These are phyloP conservation scores for Brachyrhaphis roseni DNA, from an alignment of 2,797 vertebrate genomes.

Conservation along the genomic window DNA sequence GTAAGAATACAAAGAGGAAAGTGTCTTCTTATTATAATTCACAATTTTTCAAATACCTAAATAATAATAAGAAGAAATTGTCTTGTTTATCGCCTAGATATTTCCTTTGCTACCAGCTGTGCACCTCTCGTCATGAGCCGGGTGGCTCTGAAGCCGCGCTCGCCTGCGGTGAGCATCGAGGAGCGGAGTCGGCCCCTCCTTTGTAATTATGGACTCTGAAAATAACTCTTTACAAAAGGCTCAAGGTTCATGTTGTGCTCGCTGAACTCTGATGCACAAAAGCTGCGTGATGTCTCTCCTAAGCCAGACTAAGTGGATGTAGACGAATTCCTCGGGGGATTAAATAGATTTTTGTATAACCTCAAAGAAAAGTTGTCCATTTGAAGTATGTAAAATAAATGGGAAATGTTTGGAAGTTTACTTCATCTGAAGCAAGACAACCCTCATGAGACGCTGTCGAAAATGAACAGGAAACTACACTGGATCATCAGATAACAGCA, in stretches of 20 bases:
- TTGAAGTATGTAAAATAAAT: constrained; percentile 1
- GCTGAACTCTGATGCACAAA: constrained; percentile 22
- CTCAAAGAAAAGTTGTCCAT: constrained; percentile 10
- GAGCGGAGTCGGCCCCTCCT: constrained; percentile 70
- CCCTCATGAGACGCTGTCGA: background rate
- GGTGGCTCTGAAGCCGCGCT: constrained; percentile 30
- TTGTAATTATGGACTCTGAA: constrained; percentile 86
- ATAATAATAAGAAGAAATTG: background rate
- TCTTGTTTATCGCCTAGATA: constrained; percentile 8
- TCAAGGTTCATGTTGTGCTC: constrained; percentile 43
- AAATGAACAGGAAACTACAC: constrained; percentile 1
- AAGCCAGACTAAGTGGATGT: constrained; percentile 9
- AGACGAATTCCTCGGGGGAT: constrained; percentile 9
- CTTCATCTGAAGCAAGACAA: background rate
- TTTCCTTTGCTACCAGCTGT: background rate
- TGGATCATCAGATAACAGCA: constrained; percentile 2
- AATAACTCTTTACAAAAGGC: constrained; percentile 78
- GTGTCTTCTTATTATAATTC: no score
- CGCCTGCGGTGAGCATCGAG: constrained; percentile 46
- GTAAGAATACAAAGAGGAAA: background rate
- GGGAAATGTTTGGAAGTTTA: constrained; percentile 2
- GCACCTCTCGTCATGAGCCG: constrained; percentile 15
- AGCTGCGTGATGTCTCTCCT: constrained; percentile 17
- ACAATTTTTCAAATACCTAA: no score
- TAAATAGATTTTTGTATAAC: constrained; percentile 1